Base-by-base conservation (phyloP, 2,888 invertebrate genomes). In the Tiphia femorata region DNA sequence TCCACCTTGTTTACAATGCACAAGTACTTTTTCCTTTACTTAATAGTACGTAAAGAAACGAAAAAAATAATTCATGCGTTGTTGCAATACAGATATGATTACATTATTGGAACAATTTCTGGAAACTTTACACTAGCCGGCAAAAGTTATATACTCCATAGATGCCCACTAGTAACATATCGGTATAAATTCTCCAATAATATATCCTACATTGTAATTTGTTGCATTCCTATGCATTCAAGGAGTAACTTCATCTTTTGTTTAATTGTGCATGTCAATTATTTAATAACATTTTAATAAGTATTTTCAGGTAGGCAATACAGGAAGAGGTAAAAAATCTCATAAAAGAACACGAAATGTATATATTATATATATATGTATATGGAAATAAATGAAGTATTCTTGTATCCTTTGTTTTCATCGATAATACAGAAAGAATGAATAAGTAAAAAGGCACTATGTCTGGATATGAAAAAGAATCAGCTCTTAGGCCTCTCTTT, bases 401-500 rank as follows among this genome's bases (percentile, higher is more conserved):
- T 29, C 29, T 58, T 58, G 29, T 51, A n/a, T 12, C 10, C 37
- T 17, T 3, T 19, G 10, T 19, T 17, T 19, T 17, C 19, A 10
- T 38, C 17, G 17, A 20, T 16, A 52, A 57, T 62, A 58, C 53
- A 64, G 44, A 70, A 70, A 61, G 62, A 58, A 67, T 67, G 47
- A 62, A 61, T 56, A 70, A 70, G 67, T 70, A 70, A 70, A 70
- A 70, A 70, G 70, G 70, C 70, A 70, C 70, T 70, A 70, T 70
- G 56, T 70, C 53, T 48, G 67, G 65, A 58, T 61, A 54, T 55
- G 59, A 49, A 58, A 70, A 70, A 62, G 54, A 70, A 70, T 64
- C 59, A 55, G 61, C 55, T 67, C 57, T 62, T 67, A 70, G 70
- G 70, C 70, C 43, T 53, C 55, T 47, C 50, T 44, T 29, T 33